Evolutionary conservation across 2,888 invertebrate species (phyloP), one percentile per base, ranked within the genome.

Genomic region (Ichneumoninae sp.): DNA sequence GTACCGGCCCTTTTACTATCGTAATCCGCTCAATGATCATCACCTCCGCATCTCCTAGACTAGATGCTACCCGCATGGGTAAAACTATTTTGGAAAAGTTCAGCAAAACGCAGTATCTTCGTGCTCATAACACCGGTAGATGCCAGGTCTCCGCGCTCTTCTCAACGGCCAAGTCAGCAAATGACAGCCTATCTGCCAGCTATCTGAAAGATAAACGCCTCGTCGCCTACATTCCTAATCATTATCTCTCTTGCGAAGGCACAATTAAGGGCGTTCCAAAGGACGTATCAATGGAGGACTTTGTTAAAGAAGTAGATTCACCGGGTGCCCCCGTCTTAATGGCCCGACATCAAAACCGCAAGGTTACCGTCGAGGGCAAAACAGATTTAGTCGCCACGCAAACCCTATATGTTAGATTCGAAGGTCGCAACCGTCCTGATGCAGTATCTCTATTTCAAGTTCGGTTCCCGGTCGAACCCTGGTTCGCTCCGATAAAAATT

Each of bases 161-260:
- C 1, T 19, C 47, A 0, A 76, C 19, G 6, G 33, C 76, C 6
- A n/a, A 19, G 19, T 6, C 40, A 1, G 66, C 76, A 4, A 76
- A 76, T 16, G 22, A 33, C 2, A 33, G 52, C 1, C 36, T 66
- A 1, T 5, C 22, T 22, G 1, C 66, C 66, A 0, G n/a, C 13
- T 8, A 22, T 66, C 33, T 26, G 10, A 13, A 26, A 4, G 65
- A 30, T 30, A 52, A n/a, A 4, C 5, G 52, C n/a, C 19, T 75
- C 3, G 13, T 47, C n/a, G 65, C 75, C 33, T 75, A 65, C 19
- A 68, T 68, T 13, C 68, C 68, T 0, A 22, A 75, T 52, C 52
- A 50, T 19, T 75, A 50, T 19, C 44, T 75, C 26, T 44, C 65
- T 1, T 76, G 76, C 40, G 76, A 76, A 16, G 66, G 76, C 0